Evolutionary conservation across 2,888 invertebrate genomes (phyloP), one percentile per base, ranked within the genome.

Genomic region (Melipona bicolor): DNA sequence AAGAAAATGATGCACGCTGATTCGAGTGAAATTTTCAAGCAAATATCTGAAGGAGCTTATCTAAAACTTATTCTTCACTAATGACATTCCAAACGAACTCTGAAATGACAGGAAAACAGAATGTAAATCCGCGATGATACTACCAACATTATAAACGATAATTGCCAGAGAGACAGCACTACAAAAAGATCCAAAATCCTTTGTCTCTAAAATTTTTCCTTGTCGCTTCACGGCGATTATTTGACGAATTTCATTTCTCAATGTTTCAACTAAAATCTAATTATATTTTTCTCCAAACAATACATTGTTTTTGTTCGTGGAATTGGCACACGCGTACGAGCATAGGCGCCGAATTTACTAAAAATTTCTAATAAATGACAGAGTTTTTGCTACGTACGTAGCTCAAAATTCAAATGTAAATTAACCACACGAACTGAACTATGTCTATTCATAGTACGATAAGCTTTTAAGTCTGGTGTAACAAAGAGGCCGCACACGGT

Each of bases 381-480:
- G 36, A 78, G 68, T 71, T 43, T 43, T 43, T 43, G 43, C 43
- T 43, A 43, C 43, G 43, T 73, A 77, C 69, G 77, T 77, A 73
- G 79, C 76, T 11, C 9, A 43, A 43, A 43, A 43, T 43, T 9
- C 72, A 77, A 81, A 81, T 81, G 86, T 54, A 83, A 83, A 86
- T 83, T 76, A 84, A 83, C 79, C 74, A 79, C 81, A 85, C 81
- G 85, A 86, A 89, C 87, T 84, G 84, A 81, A 87, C 86, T 89
- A 87, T 91, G 89, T 88, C 92, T 92, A 92, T 92, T 92, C 91
- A 92, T 92, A 91, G 92, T 84, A 85, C 88, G 88, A 92, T 90
- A 91, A 91, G 87, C 87, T 86, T 88, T 87, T 87, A 88, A 79
- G 81, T 87, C 87, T 80, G 83, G 82, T 82, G 83, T 84, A 89